Percentiles rank a stretch among this genome's conserved stretches.
These are phyloP conservation scores for Buathra laborator DNA, from an alignment of 2,888 invertebrate genomes.

Conservation along the genomic window DNA sequence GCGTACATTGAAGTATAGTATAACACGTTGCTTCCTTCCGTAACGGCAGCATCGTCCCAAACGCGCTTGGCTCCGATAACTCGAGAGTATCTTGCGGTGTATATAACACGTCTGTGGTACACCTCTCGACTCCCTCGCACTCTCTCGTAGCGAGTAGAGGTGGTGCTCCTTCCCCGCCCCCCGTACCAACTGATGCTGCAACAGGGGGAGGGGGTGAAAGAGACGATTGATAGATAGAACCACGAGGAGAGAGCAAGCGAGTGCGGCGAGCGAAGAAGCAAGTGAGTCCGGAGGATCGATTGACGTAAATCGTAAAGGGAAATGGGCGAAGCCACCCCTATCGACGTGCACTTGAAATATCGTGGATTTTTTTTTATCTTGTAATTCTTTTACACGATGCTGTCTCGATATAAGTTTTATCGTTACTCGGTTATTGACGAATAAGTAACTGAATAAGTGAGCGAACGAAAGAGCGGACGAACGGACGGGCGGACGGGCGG, in stretches of 20 bases:
- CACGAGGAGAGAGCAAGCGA: neutral
- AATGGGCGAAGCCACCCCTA: constrained; percentile 16
- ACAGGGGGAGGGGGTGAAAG: neutral
- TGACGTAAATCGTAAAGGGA: constrained; percentile 48
- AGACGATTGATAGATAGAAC: constrained; percentile 6
- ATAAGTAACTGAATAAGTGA: neutral
- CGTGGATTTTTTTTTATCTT: constrained; percentile 11
- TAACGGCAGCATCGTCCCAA: constrained; percentile 11
- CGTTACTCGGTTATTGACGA: neutral
- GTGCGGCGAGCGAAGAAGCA: too few relatives aligned
- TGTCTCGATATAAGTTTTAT: too few relatives aligned
- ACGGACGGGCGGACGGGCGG: too few relatives aligned
- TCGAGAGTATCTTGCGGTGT: constrained; percentile 48
- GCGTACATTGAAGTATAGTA: constrained; percentile 13
- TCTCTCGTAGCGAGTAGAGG: constrained; percentile 21
- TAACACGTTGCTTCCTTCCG: constrained; percentile 36
- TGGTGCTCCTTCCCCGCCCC: constrained; percentile 7
- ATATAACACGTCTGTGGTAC: constrained; percentile 41
- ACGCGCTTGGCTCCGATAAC: constrained; percentile 42
- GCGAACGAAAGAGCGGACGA: too few relatives aligned
- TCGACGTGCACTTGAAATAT: neutral
- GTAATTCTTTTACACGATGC: too few relatives aligned
- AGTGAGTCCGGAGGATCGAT: constrained; percentile 21
- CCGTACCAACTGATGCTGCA: constrained; percentile 25
- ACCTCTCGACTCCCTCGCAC: neutral